phyloP scores from a whole-genome alignment of 2,113 vertebrate species.

The Morone chrysops region DNA sequence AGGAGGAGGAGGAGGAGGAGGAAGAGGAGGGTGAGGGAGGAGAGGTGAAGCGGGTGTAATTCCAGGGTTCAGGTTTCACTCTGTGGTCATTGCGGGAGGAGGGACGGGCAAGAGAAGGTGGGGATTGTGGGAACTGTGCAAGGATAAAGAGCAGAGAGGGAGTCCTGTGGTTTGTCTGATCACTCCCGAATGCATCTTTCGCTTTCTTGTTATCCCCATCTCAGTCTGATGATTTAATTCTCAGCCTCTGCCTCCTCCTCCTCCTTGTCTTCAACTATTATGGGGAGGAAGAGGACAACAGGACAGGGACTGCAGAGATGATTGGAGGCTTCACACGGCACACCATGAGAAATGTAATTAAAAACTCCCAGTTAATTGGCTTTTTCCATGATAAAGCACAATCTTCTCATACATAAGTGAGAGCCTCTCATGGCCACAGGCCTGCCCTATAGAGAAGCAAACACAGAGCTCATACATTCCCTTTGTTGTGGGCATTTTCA shows the following conservation, averaged over 20 bases:
- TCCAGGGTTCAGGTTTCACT: slow-evolving; percentile 83
- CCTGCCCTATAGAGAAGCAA: slow-evolving; percentile 69
- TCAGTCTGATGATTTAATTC: slow-evolving; percentile 70
- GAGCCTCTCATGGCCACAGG: slow-evolving; percentile 69
- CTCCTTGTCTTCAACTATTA: slow-evolving; percentile 8
- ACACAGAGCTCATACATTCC: slow-evolving; percentile 63
- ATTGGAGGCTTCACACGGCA: slow-evolving; percentile 61
- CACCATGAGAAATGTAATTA: slow-evolving; percentile 78
- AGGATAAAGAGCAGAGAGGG: slow-evolving; percentile 78
- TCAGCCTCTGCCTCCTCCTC: slow-evolving; percentile 27
- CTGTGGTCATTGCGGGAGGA: slow-evolving; percentile 76
- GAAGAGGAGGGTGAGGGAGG: slow-evolving; percentile 1
- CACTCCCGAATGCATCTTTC: slow-evolving; percentile 73
- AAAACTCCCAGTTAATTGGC: slow-evolving; percentile 77
- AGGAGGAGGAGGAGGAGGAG: background rate
- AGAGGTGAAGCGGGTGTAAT: slow-evolving; percentile 71
- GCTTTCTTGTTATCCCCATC: slow-evolving; percentile 70
- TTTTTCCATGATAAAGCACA: slow-evolving; percentile 80
- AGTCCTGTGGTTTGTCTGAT: slow-evolving; percentile 73
- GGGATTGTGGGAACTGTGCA: slow-evolving; percentile 73
- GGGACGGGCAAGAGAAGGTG: slow-evolving; percentile 65
- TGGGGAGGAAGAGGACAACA: slow-evolving; percentile 61
- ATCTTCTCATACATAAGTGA: slow-evolving; percentile 74
- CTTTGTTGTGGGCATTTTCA: slow-evolving; percentile 74
- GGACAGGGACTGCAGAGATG: slow-evolving; percentile 59